A percentile compares a stretch with the other conserved stretches of the same genome.
Conservation (phyloP, 1,140 invertebrate species). For the Aphelinus certus region DNA sequence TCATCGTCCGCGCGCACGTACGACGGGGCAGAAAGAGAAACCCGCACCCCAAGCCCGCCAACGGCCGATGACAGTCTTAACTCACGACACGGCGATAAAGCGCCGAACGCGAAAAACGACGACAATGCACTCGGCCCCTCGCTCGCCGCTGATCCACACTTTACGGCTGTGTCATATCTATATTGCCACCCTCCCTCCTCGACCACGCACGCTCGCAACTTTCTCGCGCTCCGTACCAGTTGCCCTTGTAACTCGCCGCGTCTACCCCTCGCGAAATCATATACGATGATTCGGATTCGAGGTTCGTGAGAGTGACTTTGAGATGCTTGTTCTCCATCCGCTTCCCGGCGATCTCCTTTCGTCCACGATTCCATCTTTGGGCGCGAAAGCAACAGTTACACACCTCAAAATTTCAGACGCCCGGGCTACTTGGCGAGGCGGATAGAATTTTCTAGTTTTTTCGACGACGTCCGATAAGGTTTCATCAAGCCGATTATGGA, state of each 20-base stretch:
- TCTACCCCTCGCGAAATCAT: too few species aligned
- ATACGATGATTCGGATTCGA: too few species aligned
- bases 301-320: too few species aligned
- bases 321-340: too few species aligned
- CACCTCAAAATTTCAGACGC: conserved; percentile 14
- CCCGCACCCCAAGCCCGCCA: neutral
- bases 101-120: conserved; percentile 1
- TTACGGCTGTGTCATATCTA: too few species aligned
- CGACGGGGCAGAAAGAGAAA: neutral
- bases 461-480: neutral
- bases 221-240: too few species aligned
- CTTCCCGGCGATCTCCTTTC: too few species aligned
- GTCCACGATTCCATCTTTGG: too few species aligned
- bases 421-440: conserved; percentile 5
- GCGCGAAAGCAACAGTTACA: neutral
- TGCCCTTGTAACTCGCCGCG: too few species aligned
- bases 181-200: too few species aligned
- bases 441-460: conserved; percentile 20
- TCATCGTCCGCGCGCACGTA: neutral
- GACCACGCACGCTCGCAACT: too few species aligned
- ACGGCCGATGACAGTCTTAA: neutral
- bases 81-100: neutral
- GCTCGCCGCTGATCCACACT: too few species aligned
- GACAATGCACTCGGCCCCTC: neutral
- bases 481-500: conserved; percentile 12